Evolutionary conservation across 1,140 invertebrate species (phyloP).

Genomic region (Trypoxylus dichotomus): DNA sequence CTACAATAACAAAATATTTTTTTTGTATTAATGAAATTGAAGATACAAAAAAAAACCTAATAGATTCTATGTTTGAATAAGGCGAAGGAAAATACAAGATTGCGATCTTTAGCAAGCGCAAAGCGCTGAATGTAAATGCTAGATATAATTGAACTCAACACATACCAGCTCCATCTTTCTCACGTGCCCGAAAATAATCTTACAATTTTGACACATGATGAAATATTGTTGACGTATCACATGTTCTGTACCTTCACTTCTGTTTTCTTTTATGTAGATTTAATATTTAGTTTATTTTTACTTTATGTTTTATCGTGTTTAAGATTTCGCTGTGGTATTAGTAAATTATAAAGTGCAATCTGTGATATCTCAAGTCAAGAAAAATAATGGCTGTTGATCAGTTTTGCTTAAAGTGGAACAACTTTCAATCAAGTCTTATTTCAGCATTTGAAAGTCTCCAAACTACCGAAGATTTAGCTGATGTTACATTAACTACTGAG

Average conservation of each 20-base stretch:
- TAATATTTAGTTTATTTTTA: neutral
- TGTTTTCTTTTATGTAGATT: neutral
- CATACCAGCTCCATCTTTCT: conserved; percentile 11
- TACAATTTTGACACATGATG: neutral
- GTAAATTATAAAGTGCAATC: neutral
- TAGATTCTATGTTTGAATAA: no score
- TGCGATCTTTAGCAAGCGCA: no score
- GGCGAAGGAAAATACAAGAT: no score
- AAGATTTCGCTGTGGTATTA: neutral
- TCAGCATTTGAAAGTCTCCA: conserved; percentile 59
- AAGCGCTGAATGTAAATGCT: no score
- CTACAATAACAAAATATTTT: no score
- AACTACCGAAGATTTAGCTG: conserved; percentile 61
- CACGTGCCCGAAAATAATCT: neutral
- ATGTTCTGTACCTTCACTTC: neutral
- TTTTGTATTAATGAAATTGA: no score
- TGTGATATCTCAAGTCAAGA: neutral
- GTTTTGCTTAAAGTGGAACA: conserved; percentile 67
- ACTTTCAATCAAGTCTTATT: conserved; percentile 62
- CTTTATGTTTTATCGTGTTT: neutral
- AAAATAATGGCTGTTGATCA: conserved; percentile 50
- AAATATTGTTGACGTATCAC: conserved; percentile 17
- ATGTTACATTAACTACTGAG: conserved; percentile 65
- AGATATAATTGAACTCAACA: no score
- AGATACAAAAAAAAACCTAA: no score